These are phyloP conservation scores for Chionis minor DNA, from an alignment of 2,113 vertebrate genomes.

Conservation along the genomic window DNA sequence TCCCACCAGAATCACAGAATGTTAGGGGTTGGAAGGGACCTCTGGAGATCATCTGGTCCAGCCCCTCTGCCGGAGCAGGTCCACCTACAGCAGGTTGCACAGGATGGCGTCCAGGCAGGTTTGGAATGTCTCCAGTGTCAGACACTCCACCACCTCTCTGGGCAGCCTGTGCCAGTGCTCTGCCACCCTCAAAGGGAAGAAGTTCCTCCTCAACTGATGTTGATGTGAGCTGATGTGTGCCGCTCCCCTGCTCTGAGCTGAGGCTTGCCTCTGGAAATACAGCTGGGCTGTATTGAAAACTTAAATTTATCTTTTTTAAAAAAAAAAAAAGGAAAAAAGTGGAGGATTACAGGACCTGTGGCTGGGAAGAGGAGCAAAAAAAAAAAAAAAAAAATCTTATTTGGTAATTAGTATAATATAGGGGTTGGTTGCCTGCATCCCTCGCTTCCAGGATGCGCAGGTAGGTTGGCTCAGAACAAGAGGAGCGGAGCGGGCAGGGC, in stretches of 20 bases:
- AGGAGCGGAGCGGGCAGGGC: neutral
- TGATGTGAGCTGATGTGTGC: neutral
- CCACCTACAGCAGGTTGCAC: too few species aligned
- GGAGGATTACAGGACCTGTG: neutral
- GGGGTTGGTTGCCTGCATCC: neutral
- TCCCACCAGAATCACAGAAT: neutral
- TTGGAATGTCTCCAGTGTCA: too few species aligned
- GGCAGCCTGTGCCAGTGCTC: too few species aligned
- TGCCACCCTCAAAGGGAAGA: too few species aligned
- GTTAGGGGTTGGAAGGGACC: too few species aligned
- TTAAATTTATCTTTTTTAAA: neutral
- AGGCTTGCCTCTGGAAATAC: neutral
- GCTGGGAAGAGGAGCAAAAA: too few species aligned
- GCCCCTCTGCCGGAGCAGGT: too few species aligned
- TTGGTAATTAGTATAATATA: neutral
- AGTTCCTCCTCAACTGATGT: too few species aligned
- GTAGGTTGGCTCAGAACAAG: neutral
- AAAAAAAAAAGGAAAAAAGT: neutral
- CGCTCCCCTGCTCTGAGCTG: rapidly evolving
- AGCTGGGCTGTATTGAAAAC: rapidly evolving
- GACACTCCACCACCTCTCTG: too few species aligned
- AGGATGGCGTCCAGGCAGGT: too few species aligned
- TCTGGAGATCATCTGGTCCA: too few species aligned
- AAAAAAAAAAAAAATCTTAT: neutral
- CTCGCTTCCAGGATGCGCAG: neutral